Base-by-base conservation (phyloP, 2,113 vertebrate species). In the Echinops telfairi region DNA sequence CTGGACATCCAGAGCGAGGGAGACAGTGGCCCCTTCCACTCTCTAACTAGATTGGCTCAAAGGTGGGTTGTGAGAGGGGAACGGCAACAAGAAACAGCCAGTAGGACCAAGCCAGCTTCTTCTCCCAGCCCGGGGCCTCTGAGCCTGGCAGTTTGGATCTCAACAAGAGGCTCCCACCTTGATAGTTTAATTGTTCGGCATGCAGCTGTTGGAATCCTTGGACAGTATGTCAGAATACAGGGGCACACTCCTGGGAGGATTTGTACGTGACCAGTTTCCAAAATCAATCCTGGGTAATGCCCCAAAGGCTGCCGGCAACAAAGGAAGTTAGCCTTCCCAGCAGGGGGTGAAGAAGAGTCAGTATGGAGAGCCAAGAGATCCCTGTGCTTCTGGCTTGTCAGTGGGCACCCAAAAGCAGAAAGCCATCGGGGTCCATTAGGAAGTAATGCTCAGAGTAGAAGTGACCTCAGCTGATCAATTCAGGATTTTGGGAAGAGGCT, bases 351-450 rank as follows among this genome's bases (percentile, higher is more conserved):
- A 68, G 82, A 93, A 83, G 71, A 86, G 92, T 82, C 85, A 79
- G 0, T 16, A 78, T 70, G 76, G 5, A 29, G 76, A 53, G 27
- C 11, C 1, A 27, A 78, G 90, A 81, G 75, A 47, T 86, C 75
- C 93, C 36, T 38, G 25, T 64, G 36, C 3, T 86, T 94, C 88
- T 25, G 94, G 76, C 84, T 96, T 94, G 43, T 86, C 89, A 86
- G 89, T 1, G 77, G 62, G 94, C 86, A 94, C 86, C 95, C 92
- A 83, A 47, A 82, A 96, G 94, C 94, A 98, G 93, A 94, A 96
- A 86, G 89, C 83, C 71, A 80, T 81, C 93, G 88, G 53, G 77
- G 79, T 92, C 96, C 93, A 95, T 68, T 90, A 96, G 87, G 25
- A 90, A 97, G 73, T 78, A 81, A 82, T 40, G 88, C 58, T 76